Evolutionary conservation across 2,888 invertebrate species (phyloP), one percentile per base, ranked within the genome.

Genomic region (Ormyrus labotus): DNA sequence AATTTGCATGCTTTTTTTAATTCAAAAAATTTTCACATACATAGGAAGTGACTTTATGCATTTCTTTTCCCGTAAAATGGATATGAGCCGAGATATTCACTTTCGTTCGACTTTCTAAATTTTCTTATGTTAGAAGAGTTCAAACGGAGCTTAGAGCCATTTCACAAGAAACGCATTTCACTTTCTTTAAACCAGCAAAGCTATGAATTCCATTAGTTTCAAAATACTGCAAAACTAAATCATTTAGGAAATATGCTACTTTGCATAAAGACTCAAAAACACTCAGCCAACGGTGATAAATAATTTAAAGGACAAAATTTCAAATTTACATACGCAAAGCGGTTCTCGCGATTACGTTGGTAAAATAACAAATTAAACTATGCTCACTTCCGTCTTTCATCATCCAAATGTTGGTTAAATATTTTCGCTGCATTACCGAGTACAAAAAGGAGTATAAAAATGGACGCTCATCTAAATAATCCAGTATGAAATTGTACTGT

Each of bases 81-180:
- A 70, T 51, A 55, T 34, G 63, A 63, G 34, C 67, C 11, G 55
- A 55, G 71, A 61, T 80, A 76, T 74, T 79, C 69, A 70, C 74
- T 79, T 79, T 79, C 74, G 64, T 79, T 70, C 45, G 60, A 74
- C 79, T 79, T 79, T 79, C 79, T 74, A 74, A 79, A 74, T 74
- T 74, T 74, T 69, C 69, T 74, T 64, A 58, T 58, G 55, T 70
- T 74, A 19, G 34, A 73, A 55, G 79, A 64, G 69, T 74, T 64
- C 63, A 73, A 58, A 65, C 61, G 61, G 65, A 53, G 34, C 48
- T 78, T 68, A 67, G 69, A 68, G 57, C 48, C 69, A 63, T 79
- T 73, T 73, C 73, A 63, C 63, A 63, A 73, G 50, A 48, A 65
- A n/a, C 67, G 73, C 60, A 78, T 70, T 74, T 79, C 57, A 79